Conservation (phyloP, 2,113 vertebrate species). For the Orthonyx spaldingii region DNA sequence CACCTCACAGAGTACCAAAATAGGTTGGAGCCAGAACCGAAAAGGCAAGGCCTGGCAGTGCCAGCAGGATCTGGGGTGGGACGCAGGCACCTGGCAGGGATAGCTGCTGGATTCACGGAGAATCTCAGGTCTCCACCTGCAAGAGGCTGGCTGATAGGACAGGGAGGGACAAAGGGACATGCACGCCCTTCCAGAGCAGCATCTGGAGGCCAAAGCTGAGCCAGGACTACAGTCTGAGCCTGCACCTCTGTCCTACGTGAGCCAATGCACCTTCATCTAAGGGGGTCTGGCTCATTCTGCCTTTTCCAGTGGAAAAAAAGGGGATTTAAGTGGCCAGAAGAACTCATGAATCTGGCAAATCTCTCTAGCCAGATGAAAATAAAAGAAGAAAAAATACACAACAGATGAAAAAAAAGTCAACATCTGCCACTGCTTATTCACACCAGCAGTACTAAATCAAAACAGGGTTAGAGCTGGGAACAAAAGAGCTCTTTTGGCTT, state of each 20-base stretch:
- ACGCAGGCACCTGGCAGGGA: not conserved
- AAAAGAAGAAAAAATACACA: not conserved
- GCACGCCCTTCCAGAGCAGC: not conserved
- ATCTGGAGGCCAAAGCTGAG: not conserved
- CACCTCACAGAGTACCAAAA: not conserved
- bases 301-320: not conserved
- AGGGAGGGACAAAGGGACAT: not conserved
- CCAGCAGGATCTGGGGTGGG: not conserved
- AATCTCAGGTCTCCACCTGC: not conserved
- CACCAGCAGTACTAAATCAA: conserved; percentile 17
- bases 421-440: conserved; percentile 21
- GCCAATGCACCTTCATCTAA: not conserved
- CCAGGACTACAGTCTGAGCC: accelerated
- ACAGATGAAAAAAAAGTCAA: not conserved
- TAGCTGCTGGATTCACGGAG: not conserved
- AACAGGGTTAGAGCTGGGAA: conserved; percentile 21
- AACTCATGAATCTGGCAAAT: not conserved
- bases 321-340: not conserved
- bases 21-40: not conserved
- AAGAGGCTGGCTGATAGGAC: not conserved
- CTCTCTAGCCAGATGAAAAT: not conserved
- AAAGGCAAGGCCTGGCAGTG: not conserved
- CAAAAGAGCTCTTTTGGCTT: not conserved
- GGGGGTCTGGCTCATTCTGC: accelerated
- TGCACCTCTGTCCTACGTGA: not conserved